Percentiles rank a stretch among this genome's conserved stretches.
phyloP scores from a whole-genome alignment of 2,888 invertebrate species.

The Punctoribates punctum region DNA sequence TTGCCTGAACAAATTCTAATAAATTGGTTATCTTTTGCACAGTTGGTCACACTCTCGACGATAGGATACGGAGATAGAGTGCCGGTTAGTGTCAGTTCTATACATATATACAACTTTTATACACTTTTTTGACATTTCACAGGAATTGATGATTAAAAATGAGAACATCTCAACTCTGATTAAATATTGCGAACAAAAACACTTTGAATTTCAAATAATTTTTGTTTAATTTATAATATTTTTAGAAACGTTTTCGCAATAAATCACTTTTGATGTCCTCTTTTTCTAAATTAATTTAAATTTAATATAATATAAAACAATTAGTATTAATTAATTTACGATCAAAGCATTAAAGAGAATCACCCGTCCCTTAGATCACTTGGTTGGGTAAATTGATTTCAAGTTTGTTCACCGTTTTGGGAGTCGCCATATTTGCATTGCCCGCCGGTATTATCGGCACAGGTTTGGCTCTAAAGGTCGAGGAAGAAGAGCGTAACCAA shows the following conservation, averaged over 20 bases:
- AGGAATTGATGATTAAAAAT: neutral
- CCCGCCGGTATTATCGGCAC: conserved; percentile 42
- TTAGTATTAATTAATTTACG: too few species aligned
- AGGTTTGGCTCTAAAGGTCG: conserved; percentile 39
- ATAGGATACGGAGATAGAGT: conserved; percentile 42
- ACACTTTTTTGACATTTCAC: neutral
- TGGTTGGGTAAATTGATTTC: conserved; percentile 42
- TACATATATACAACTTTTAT: too few species aligned
- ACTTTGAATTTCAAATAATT: too few species aligned
- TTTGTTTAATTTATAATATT: too few species aligned
- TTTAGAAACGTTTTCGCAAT: too few species aligned
- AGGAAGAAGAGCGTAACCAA: conserved; percentile 41
- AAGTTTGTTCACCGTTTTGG: conserved; percentile 38
- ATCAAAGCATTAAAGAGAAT: neutral
- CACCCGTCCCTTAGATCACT: conserved; percentile 16
- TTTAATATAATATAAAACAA: too few species aligned
- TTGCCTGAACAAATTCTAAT: too few species aligned
- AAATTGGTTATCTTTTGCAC: neutral
- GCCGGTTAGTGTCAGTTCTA: conserved; percentile 32
- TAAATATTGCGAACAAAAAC: too few species aligned
- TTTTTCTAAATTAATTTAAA: too few species aligned
- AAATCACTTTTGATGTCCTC: too few species aligned
- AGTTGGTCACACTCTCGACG: conserved; percentile 41
- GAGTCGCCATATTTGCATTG: conserved; percentile 41
- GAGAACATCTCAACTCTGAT: too few species aligned